phyloP scores from a whole-genome alignment of 2,888 invertebrate species.

The Amphimallon solstitiale region DNA sequence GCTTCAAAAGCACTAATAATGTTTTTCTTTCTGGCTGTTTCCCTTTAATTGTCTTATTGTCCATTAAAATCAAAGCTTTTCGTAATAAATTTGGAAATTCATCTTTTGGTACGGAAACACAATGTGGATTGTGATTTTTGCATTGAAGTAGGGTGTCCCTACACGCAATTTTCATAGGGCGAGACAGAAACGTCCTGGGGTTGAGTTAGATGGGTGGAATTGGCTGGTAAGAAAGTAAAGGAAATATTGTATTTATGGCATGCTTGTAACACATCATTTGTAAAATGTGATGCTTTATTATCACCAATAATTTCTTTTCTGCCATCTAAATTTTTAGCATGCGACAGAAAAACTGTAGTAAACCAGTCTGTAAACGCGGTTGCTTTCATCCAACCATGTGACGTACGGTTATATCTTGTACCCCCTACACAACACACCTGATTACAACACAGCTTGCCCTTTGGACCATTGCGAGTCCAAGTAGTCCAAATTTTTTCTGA shows the following conservation, averaged over 20 bases:
- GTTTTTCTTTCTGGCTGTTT: not conserved
- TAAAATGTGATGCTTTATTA: slow-evolving; percentile 1
- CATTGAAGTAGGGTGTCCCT: not conserved
- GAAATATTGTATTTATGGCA: not conserved
- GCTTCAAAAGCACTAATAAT: slow-evolving; percentile 3
- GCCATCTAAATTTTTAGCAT: not conserved
- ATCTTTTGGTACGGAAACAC: not conserved
- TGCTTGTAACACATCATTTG: not conserved
- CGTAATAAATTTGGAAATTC: not conserved
- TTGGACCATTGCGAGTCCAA: not conserved
- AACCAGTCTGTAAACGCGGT: not conserved
- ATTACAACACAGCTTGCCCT: not conserved
- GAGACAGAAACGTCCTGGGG: not conserved
- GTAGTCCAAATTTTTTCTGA: not conserved
- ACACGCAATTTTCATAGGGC: slow-evolving; percentile 1
- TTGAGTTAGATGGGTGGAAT: slow-evolving; percentile 1
- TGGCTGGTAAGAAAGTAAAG: not conserved
- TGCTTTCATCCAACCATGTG: not conserved
- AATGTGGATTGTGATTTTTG: not conserved
- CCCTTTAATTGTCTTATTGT: not conserved
- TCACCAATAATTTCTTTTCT: not conserved
- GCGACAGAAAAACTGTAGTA: not conserved
- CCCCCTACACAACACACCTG: not conserved
- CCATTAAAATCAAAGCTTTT: not conserved
- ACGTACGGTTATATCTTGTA: not conserved